Evolutionary conservation across 2,113 vertebrate species (phyloP).

Genomic region (Microtus pennsylvanicus): DNA sequence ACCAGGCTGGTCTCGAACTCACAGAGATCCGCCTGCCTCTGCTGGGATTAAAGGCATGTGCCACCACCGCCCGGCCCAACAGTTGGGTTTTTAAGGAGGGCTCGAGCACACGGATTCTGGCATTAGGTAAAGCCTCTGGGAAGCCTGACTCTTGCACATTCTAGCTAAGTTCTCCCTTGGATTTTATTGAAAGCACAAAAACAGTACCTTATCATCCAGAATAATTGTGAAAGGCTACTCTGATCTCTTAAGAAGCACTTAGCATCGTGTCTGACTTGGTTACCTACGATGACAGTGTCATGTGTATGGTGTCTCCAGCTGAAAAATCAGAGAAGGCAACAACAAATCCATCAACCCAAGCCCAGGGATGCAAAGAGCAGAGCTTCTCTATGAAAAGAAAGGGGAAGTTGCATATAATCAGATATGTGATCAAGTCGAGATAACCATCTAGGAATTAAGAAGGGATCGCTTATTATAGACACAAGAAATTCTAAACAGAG

Average conservation of each 20-base stretch:
- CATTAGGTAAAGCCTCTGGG: neutral
- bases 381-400: slow-evolving; percentile 51
- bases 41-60: too few relatives aligned
- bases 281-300: neutral
- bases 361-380: neutral
- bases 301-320: neutral
- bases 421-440: slow-evolving; percentile 57
- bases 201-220: neutral
- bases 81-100: slow-evolving; percentile 54
- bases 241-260: slow-evolving; percentile 34
- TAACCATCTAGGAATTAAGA: slow-evolving; percentile 46
- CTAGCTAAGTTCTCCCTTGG: neutral
- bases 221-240: neutral
- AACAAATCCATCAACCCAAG: slow-evolving; percentile 10
- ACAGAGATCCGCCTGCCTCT: too few relatives aligned
- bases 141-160: neutral
- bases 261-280: neutral
- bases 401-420: slow-evolving; percentile 14
- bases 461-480: slow-evolving; percentile 45
- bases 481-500: slow-evolving; percentile 29
- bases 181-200: slow-evolving; percentile 49
- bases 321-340: neutral
- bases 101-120: slow-evolving; percentile 28
- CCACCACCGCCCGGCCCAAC: too few relatives aligned
- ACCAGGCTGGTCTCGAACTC: too few relatives aligned